phyloP scores from a whole-genome alignment of 1,140 invertebrate species.

The Chlorops oryzae region DNA sequence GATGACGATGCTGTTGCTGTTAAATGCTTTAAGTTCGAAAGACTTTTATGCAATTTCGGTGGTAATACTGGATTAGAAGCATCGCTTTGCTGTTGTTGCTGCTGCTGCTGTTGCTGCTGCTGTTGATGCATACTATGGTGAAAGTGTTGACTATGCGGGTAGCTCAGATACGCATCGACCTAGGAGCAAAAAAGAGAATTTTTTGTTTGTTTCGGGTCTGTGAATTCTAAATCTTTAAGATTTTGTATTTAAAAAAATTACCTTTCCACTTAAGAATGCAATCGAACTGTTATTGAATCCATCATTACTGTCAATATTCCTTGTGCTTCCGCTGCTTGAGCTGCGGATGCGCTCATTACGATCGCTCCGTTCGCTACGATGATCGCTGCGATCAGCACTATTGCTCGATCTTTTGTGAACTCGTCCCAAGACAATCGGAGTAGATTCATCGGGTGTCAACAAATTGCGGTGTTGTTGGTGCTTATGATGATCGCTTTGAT shows the following conservation, averaged over 20 bases:
- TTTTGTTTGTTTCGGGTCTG: neutral
- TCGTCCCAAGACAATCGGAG: constrained; percentile 35
- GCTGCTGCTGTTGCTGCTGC: constrained; percentile 16
- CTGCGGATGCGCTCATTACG: constrained; percentile 10
- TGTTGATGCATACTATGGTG: constrained; percentile 37
- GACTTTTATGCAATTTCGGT: constrained; percentile 48
- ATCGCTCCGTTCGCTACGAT: constrained; percentile 15
- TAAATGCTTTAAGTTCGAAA: constrained; percentile 46
- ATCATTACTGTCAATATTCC: constrained; percentile 15
- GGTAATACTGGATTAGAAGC: constrained; percentile 42
- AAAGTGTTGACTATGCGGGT: constrained; percentile 42
- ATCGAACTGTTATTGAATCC: constrained; percentile 16
- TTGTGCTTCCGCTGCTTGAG: constrained; percentile 18
- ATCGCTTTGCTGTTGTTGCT: constrained; percentile 23
- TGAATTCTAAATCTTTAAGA: neutral
- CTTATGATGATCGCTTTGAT: constrained; percentile 13
- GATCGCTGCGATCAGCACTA: constrained; percentile 15
- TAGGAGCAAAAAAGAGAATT: constrained; percentile 9
- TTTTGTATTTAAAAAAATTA: constrained; percentile 30
- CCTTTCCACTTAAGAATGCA: constrained; percentile 45
- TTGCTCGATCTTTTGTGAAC: constrained; percentile 34
- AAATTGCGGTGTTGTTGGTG: constrained; percentile 15
- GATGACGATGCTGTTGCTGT: constrained; percentile 9
- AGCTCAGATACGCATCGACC: constrained; percentile 45
- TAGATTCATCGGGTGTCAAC: constrained; percentile 33